Base-by-base conservation (phyloP, 2,888 invertebrate genomes). In the Ophion ellenae region DNA sequence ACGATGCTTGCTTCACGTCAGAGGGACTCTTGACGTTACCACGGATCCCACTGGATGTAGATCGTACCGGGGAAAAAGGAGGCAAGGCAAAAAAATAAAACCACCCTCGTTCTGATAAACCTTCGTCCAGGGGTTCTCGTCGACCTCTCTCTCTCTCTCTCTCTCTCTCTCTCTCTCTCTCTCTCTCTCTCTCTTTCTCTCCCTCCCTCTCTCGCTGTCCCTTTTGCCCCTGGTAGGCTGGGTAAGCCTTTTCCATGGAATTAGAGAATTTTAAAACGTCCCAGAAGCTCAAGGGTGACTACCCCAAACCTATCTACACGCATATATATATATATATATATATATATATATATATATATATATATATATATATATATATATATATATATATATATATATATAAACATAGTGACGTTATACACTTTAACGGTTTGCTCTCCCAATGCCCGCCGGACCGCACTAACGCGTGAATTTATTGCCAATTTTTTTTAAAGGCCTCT, bases 381-480 rank as follows among this genome's bases (percentile, higher is more conserved):
- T 32, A 20, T 47, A 5, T 5, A 57, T 24, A 36, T 10, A 45
- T 32, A 20, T 70, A 24, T 45, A 32, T 28, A 71, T n/a, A 57
- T n/a, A 73, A n/a, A 63, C 7, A 7, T 24, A 53, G 14, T n/a
- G 61, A 24, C 64, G 80, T 45, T 59, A 36, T 20, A 63, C 66
- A 63, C 59, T 59, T 67, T 57, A 61, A 71, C 71, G 28, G 61
- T 36, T 59, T 70, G 66, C 80, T 83, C 73, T 76, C 57, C 78
- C 78, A 85, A 89, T 90, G 90, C 90, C 90, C 92, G 90, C 81
- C 87, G 91, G 92, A 89, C 90, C 89, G 91, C 74, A 89, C 90
- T 92, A 92, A 92, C 92, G 84, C 89, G 90, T 90, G 87, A 92
- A 93, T 93, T 93, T 93, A 93, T 93, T 91, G 92, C 89, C 93